A percentile compares a stretch with the other conserved stretches of the same genome.
phyloP scores from a whole-genome alignment of 2,888 invertebrate genomes.

The Pemphredon lugubris region DNA sequence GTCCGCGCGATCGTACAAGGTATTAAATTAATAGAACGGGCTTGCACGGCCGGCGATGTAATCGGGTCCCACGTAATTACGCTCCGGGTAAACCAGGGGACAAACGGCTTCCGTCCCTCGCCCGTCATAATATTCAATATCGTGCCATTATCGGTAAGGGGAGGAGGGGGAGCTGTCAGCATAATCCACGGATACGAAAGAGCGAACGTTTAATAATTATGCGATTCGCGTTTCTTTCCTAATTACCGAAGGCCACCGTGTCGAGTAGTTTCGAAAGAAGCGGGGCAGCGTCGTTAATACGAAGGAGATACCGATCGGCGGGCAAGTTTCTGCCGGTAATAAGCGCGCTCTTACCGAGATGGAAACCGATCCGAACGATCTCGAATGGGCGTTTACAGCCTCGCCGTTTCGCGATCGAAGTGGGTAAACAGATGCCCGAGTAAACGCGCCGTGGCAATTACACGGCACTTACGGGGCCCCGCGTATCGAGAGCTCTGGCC shows the following conservation, averaged over 20 bases:
- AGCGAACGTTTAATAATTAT: conserved; percentile 55
- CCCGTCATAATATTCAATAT: too few species aligned
- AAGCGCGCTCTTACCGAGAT: conserved; percentile 55
- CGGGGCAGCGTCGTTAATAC: conserved; percentile 54
- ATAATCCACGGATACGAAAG: conserved; percentile 28
- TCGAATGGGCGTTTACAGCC: conserved; percentile 54
- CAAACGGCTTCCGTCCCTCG: too few species aligned
- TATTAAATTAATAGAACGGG: too few species aligned
- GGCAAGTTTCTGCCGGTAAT: conserved; percentile 52
- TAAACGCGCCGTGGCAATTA: conserved; percentile 72
- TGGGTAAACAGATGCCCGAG: conserved; percentile 72
- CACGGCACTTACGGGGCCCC: conserved; percentile 67
- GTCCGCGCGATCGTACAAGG: too few species aligned
- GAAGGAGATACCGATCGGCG: conserved; percentile 58
- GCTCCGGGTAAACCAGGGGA: too few species aligned
- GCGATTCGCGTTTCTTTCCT: conserved; percentile 49
- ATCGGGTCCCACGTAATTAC: too few species aligned
- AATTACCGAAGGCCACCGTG: conserved; percentile 53
- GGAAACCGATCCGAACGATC: conserved; percentile 57
- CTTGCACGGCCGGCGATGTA: too few species aligned
- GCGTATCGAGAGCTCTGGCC: conserved; percentile 43
- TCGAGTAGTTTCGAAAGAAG: conserved; percentile 51
- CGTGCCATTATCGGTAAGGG: too few species aligned
- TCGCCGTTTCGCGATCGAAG: conserved; percentile 68
- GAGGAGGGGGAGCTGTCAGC: too few species aligned